Evolutionary conservation across 2,888 invertebrate genomes (phyloP), one percentile per base, ranked within the genome.

Genomic region (Cecidostiba fungosa): DNA sequence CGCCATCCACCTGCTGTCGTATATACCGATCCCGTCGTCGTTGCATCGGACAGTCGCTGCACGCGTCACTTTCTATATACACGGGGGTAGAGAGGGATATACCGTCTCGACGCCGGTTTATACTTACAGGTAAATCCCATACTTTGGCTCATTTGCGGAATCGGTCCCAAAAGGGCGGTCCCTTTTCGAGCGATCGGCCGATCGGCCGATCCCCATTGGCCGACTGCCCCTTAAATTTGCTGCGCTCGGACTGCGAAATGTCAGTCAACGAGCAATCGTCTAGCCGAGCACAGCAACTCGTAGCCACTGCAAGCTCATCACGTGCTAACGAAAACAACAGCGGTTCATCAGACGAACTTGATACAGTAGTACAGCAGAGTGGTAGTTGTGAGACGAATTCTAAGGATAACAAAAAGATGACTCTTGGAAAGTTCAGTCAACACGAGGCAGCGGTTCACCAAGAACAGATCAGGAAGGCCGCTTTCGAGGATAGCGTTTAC

Each of bases 211-310:
- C 6, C 23, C 6, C 3, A 59, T 36, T 59, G 59, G 59, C 16
- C 66, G 32, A 0, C 54, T 59, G n/a, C 0, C 29, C 77, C 70
- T 77, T 59, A 77, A 78, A 84, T 47, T 72, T 8, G 32, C 32
- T 0, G 23, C 10, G 47, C 39, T 14, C 12, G 23, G 10, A 8
- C 73, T 36, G 47, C 72, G 29, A 73, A 32, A 77, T 78, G 88
- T 89, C 89, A 90, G 90, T 90, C 50, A 85, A 81, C 62, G 77
- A 87, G 29, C 62, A 29, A 32, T 59, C 83, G 72, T 86, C 86
- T 76, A 86, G 72, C 70, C 59, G 88, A 87, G 82, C 80, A 88
- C 87, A 43, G 8, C n/a, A 8, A 36, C 23, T 72, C 10, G 6
- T 8, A 23, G 54, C 8, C 1, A 59, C 6, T 23, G 39, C 70